Evolutionary conservation across 37 sponge, comb jelly and placozoan species (phyloP).

Genomic region (Eunapius fragilis): DNA sequence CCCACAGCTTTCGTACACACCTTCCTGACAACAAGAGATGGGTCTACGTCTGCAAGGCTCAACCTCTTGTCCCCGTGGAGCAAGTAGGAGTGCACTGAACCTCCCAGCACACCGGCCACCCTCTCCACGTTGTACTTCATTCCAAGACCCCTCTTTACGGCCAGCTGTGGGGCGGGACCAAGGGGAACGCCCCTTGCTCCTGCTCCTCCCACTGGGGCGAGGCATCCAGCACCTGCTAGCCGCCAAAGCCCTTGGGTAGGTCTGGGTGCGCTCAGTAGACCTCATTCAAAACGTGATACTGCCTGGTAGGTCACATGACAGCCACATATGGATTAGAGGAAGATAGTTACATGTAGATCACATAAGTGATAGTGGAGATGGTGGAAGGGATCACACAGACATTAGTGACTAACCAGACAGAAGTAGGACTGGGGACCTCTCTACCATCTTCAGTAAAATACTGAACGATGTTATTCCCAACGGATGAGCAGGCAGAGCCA

Average conservation of each 20-base stretch:
- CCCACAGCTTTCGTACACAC: slow-evolving; percentile 90
- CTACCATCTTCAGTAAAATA: slow-evolving; percentile 68
- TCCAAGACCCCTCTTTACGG: slow-evolving; percentile 35
- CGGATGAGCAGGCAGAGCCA: slow-evolving; percentile 70
- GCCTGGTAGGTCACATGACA: slow-evolving; percentile 25
- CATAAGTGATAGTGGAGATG: no score
- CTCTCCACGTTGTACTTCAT: slow-evolving; percentile 17
- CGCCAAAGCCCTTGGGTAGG: slow-evolving; percentile 43
- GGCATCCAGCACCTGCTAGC: slow-evolving; percentile 78
- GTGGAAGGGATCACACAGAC: no score
- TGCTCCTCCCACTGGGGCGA: slow-evolving; percentile 68
- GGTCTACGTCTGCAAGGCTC: slow-evolving; percentile 27
- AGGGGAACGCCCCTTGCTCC: slow-evolving; percentile 36
- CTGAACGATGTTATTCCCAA: slow-evolving; percentile 68
- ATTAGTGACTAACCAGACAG: slow-evolving; percentile 71
- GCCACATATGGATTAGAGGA: not conserved
- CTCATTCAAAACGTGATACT: slow-evolving; percentile 78
- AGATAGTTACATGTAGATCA: not conserved
- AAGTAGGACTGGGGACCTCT: slow-evolving; percentile 44
- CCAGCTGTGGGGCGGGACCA: slow-evolving; percentile 53
- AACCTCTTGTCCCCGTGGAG: slow-evolving; percentile 23
- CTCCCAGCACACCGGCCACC: slow-evolving; percentile 23
- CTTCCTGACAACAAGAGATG: slow-evolving; percentile 72
- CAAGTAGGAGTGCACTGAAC: slow-evolving; percentile 48
- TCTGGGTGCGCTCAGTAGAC: slow-evolving; percentile 55